Evolutionary conservation across 2,113 vertebrate genomes (phyloP).

Genomic region (Clarias macrocephalus): DNA sequence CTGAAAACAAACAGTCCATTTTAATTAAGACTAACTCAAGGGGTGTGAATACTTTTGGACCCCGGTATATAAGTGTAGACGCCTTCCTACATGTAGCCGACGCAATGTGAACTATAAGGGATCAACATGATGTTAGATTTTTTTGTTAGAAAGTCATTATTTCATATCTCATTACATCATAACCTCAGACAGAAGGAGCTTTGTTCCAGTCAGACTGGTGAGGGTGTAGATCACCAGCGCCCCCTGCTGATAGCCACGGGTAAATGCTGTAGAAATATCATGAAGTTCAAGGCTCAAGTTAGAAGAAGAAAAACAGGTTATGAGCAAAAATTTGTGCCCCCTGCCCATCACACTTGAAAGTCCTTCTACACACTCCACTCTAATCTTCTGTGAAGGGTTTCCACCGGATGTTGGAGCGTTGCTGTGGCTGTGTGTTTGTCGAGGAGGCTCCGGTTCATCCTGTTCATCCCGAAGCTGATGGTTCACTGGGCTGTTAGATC

Average conservation of each 20-base stretch:
- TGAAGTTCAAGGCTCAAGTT: not conserved
- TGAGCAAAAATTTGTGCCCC: not conserved
- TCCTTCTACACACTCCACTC: not conserved
- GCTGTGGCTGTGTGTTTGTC: not conserved
- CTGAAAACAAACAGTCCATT: not conserved
- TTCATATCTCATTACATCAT: not conserved
- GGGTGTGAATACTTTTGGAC: not conserved
- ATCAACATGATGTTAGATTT: not conserved
- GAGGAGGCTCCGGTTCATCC: not conserved
- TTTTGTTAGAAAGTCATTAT: not conserved
- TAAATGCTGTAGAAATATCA: not conserved
- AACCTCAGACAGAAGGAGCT: not conserved
- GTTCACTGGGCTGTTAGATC: no score
- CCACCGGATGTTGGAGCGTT: not conserved
- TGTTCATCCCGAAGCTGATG: not conserved
- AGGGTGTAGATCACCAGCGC: slow-evolving; percentile 1
- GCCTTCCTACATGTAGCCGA: not conserved
- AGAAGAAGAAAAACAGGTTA: not conserved
- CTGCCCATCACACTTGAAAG: not conserved
- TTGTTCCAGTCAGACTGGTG: not conserved
- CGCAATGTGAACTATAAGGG: not conserved
- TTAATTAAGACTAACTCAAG: not conserved
- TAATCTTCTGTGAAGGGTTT: not conserved
- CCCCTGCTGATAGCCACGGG: slow-evolving; percentile 38
- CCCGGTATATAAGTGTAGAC: not conserved